phyloP scores from a whole-genome alignment of 2,113 vertebrate species.

The Panthera tigris region DNA sequence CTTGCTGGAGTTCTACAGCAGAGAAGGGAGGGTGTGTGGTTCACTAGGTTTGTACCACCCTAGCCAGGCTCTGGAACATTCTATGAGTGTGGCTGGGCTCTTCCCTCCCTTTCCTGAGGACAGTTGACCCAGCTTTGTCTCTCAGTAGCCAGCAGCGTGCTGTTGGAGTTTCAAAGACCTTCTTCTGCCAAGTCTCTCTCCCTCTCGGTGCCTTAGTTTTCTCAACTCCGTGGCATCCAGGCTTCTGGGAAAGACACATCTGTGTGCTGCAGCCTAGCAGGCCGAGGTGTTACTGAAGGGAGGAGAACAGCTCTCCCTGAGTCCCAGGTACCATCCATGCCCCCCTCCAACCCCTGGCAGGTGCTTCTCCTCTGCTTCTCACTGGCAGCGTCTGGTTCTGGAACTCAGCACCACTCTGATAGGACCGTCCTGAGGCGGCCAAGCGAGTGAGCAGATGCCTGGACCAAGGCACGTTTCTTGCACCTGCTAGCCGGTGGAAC shows the following conservation, averaged over 20 bases:
- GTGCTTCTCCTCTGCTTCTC: background rate
- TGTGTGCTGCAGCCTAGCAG: background rate
- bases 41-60: rapidly evolving
- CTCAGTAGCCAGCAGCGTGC: background rate
- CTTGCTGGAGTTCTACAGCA: background rate
- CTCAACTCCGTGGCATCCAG: background rate
- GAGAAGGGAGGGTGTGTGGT: background rate
- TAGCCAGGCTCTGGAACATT: background rate
- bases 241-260: background rate
- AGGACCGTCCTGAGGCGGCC: background rate
- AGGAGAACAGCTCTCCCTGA: background rate
- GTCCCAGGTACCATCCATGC: background rate
- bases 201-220: background rate
- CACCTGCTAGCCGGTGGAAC: conserved; percentile 59
- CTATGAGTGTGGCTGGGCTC: background rate
- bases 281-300: background rate
- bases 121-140: background rate
- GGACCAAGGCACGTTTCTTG: conserved; percentile 54
- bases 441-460: conserved; percentile 29
- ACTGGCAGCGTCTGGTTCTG: conserved; percentile 6
- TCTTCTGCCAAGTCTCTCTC: background rate
- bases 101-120: background rate
- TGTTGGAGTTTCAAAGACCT: background rate
- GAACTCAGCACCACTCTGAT: background rate
- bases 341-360: background rate